Evolutionary conservation across 2,113 vertebrate genomes (phyloP).

Genomic region (Hemiprocne comata): DNA sequence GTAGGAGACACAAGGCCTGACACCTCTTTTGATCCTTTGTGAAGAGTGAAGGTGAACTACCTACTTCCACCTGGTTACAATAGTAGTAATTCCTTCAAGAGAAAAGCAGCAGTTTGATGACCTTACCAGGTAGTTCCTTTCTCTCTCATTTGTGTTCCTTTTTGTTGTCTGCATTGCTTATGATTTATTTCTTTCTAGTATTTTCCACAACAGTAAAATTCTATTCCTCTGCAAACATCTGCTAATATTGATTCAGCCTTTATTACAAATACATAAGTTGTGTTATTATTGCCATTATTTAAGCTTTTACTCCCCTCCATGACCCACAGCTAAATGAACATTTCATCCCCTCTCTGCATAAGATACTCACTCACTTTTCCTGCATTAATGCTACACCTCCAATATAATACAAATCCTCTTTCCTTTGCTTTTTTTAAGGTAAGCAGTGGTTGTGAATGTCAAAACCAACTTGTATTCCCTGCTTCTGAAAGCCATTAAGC

Average conservation of each 20-base stretch:
- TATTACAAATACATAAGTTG: not conserved
- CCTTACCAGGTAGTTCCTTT: not conserved
- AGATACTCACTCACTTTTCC: not conserved
- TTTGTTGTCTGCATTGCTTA: not conserved
- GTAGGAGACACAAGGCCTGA: not conserved
- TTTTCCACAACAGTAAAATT: not conserved
- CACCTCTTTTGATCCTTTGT: fast-evolving
- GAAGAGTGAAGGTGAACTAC: not conserved
- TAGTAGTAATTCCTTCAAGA: not conserved
- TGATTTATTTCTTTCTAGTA: not conserved
- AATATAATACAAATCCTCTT: not conserved
- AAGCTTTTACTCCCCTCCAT: not conserved
- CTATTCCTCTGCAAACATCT: not conserved
- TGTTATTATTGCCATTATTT: not conserved
- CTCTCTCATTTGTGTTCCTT: not conserved
- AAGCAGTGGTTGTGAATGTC: not conserved
- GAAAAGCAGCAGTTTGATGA: not conserved
- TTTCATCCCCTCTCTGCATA: not conserved
- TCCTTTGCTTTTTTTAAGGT: not conserved
- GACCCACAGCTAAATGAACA: not conserved
- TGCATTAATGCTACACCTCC: not conserved
- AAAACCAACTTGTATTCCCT: not conserved
- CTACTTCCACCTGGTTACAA: not conserved
- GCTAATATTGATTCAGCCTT: not conserved
- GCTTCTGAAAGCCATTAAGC: not conserved